phyloP scores from a whole-genome alignment of 2,797 vertebrate species.

The Smutsia temminckii region DNA sequence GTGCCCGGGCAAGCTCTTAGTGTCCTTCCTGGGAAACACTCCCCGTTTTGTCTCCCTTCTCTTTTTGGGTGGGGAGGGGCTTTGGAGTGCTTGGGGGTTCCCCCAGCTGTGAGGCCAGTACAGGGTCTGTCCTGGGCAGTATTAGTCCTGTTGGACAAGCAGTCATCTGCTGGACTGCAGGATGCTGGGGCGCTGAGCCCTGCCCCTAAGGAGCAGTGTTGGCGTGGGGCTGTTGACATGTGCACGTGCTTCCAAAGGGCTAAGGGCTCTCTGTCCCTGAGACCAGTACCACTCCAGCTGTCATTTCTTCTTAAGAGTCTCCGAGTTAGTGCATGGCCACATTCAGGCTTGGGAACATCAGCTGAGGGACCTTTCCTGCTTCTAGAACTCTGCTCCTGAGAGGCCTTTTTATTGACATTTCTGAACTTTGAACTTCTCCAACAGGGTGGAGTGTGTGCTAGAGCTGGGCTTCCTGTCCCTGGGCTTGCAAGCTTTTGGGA shows the following conservation, averaged over 20 bases:
- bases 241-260: not conserved
- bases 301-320: not conserved
- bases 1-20: not conserved
- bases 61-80: not conserved
- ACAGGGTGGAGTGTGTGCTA: not conserved
- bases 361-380: not conserved
- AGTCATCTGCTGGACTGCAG: not conserved
- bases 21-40: not conserved
- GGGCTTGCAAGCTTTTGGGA: not conserved
- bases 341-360: not conserved
- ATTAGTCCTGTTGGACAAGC: not conserved
- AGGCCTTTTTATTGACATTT: not conserved
- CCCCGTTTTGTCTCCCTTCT: not conserved
- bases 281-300: not conserved
- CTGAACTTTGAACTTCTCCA: not conserved
- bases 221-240: not conserved
- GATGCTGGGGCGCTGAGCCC: not conserved
- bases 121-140: not conserved
- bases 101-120: not conserved
- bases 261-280: not conserved
- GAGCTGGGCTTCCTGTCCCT: not conserved
- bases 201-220: not conserved
- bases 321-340: not conserved
- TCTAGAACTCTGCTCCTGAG: not conserved
- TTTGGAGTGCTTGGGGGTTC: not conserved